phyloP scores from a whole-genome alignment of 1,140 invertebrate species.

The Nasonia longicornis region DNA sequence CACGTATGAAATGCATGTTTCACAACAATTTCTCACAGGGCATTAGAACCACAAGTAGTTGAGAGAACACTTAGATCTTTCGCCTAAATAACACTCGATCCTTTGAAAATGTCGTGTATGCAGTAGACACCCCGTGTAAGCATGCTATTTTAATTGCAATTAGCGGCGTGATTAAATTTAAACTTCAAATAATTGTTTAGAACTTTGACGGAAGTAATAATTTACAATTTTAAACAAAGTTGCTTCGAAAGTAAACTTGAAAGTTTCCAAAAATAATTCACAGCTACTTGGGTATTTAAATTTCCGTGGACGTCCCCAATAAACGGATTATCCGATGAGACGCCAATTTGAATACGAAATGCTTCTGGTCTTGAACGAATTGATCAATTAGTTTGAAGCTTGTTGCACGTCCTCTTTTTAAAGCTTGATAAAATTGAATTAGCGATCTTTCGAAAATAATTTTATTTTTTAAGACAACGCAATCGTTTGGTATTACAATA shows the following conservation, averaged over 20 bases:
- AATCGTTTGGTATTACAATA: too few relatives aligned
- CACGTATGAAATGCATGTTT: too few relatives aligned
- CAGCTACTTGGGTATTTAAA: neutral
- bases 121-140: too few relatives aligned
- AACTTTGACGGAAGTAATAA: neutral
- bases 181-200: neutral
- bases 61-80: too few relatives aligned
- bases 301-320: neutral
- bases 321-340: neutral
- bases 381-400: neutral
- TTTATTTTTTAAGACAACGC: too few relatives aligned
- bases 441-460: too few relatives aligned
- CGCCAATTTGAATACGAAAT: neutral
- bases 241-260: neutral
- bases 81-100: too few relatives aligned
- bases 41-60: too few relatives aligned
- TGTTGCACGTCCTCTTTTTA: neutral
- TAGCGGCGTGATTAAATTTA: neutral
- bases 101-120: too few relatives aligned
- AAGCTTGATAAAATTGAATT: neutral
- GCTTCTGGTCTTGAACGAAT: neutral
- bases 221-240: neutral
- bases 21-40: too few relatives aligned
- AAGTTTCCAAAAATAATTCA: neutral
- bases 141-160: too few relatives aligned